Evolutionary conservation across 2,113 vertebrate species (phyloP), one percentile per base, ranked within the genome.

Genomic region (Ivindomyrus marchei): DNA sequence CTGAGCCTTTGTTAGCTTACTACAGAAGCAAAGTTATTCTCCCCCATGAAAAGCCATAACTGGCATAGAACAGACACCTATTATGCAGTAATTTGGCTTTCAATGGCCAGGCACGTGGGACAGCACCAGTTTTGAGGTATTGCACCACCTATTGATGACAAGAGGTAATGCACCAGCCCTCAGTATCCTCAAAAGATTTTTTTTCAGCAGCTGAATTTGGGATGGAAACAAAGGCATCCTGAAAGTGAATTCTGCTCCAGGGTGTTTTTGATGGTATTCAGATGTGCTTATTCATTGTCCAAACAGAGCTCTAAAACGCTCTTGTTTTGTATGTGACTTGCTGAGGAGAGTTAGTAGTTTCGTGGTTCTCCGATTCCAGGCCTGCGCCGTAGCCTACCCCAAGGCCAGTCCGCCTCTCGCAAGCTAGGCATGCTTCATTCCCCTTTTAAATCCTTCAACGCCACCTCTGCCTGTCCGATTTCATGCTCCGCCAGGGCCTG

Each of bases 221-320:
- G 80, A 42, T 6, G 19, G 36, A 50, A 52, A 58, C 27, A 58
- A 89, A 49, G 31, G 49, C 42, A 46, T 62, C 66, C 2, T 58
- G 42, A 88, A 89, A 92, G 84, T n/a, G 83, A 7, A 7, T 52
- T 88, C 89, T 88, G 92, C 92, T 86, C 86, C 24, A 15, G 91
- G 77, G 83, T 74, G 89, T 83, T 87, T 1, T 80, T 70, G 77
- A 85, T 88, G 74, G 70, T 49, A 88, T 47, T 91, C 49, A 91
- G 91, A 91, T 66, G 74, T 80, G 87, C 47, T 91, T 92, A 90
- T 91, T 58, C 21, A 24, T 21, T 39, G 91, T 92, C 90, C 91
- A 92, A 92, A 36, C 89, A 85, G 62, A 91, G 89, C 89, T 92
- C 84, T 74, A 42, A 85, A 91, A 83, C 90, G 52, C 91, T 89